Conservation (phyloP, 2,888 invertebrate species). For the Drosophila quasianomalipes region DNA sequence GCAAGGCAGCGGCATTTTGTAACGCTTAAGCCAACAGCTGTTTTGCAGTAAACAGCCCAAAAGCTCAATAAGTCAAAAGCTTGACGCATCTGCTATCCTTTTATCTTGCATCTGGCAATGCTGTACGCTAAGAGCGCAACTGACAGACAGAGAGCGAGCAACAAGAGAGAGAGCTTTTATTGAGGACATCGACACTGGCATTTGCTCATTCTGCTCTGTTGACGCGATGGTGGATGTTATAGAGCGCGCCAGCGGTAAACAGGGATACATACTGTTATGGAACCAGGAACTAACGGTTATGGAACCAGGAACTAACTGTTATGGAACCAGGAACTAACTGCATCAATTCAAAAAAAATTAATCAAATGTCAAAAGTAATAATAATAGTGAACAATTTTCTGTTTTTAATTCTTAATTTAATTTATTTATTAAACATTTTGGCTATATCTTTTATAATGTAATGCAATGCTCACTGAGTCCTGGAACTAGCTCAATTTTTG, state of each 20-base stretch:
- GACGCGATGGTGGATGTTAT: constrained; percentile 29
- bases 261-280: not conserved
- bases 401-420: not conserved
- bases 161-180: constrained; percentile 1
- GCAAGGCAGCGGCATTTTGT: constrained; percentile 37
- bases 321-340: not conserved
- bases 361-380: not conserved
- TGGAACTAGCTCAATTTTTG: not conserved
- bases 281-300: not conserved
- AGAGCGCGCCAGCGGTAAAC: constrained; percentile 8
- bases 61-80: constrained; percentile 33
- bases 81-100: constrained; percentile 13
- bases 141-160: not conserved
- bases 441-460: not conserved
- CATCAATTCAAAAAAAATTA: not conserved
- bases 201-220: constrained; percentile 30
- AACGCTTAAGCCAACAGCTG: constrained; percentile 37
- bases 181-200: constrained; percentile 24
- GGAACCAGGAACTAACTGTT: not conserved
- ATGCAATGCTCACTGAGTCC: not conserved
- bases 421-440: not conserved
- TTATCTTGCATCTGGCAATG: constrained; percentile 34
- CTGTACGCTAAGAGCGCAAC: constrained; percentile 11
- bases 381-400: not conserved
- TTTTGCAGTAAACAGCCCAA: constrained; percentile 18